Evolutionary conservation across 1,140 invertebrate species (phyloP), one percentile per base, ranked within the genome.

Genomic region (Daktulosphaira vitifoliae): DNA sequence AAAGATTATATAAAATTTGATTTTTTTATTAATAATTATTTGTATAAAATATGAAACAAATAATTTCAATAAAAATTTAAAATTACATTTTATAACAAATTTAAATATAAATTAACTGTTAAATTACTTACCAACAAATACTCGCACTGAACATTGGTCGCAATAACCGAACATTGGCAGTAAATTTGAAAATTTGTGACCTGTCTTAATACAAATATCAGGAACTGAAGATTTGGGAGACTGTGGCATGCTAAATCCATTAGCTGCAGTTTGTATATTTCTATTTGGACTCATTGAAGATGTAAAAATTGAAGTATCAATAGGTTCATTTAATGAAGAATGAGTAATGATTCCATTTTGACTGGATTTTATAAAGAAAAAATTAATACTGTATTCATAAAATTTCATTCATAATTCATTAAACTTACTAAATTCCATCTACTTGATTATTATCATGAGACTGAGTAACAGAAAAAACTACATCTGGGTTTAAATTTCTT

Each of bases 171-270:
- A 20, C 56, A 62, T 62, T 46, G 56, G 56, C 0, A 62, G 42
- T 29, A 62, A 48, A 33, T 62, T 62, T 62, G 56, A 62, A 62
- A 62, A 62, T 48, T 62, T 62, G 13, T 62, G 56, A 46, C 56
- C 56, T 29, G 42, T 62, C 29, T 62, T 62, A 62, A 62, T 22
- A 62, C 56, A 62, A 48, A 48, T 62, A 62, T 62, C 56, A 62
- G 56, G 56, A 62, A 62, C 56, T 62, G 44, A 46, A 33, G 39
- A 13, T 62, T 62, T 62, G 44, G 56, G 56, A 18, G 56, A 62
- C 15, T 46, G 42, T 33, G 56, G 42, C 3, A 46, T 48, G 29
- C 25, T 33, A 46, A 62, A 48, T 48, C 42, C 56, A 62, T 62
- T 62, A 6, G 51, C 33, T 11, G 51, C 29, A 25, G 26, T 33